Evolutionary conservation across 2,888 invertebrate genomes (phyloP).

Genomic region (Euplexia lucipara): DNA sequence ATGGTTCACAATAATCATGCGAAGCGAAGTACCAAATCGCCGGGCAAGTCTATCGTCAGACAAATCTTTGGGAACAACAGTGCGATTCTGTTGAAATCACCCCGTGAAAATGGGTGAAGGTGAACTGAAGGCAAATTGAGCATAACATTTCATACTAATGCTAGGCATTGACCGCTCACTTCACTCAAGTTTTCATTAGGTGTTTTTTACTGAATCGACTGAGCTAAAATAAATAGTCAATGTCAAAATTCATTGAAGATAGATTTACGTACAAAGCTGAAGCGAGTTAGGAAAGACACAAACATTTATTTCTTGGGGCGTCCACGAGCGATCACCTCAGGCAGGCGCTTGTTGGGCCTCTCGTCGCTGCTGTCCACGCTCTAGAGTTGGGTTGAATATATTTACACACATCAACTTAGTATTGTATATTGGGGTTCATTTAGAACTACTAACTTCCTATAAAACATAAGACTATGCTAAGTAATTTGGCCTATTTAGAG

Average conservation of each 20-base stretch:
- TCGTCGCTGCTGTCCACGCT: conserved; percentile 88
- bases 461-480: background rate
- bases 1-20: conserved; percentile 29
- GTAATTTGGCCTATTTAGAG: background rate
- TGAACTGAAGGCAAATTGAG: too few species aligned
- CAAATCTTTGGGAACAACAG: conserved; percentile 2
- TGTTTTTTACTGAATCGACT: too few species aligned
- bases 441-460: conserved; percentile 1
- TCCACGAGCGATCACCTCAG: conserved; percentile 85
- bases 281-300: conserved; percentile 71
- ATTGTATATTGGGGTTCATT: conserved; percentile 11
- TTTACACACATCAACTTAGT: conserved; percentile 67
- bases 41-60: conserved; percentile 24
- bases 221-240: too few species aligned
- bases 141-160: too few species aligned
- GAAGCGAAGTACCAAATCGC: conserved; percentile 21
- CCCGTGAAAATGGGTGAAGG: too few species aligned
- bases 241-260: too few species aligned
- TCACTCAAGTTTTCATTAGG: too few species aligned
- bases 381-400: conserved; percentile 70
- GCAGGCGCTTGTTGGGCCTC: conserved; percentile 82
- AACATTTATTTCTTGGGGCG: conserved; percentile 90
- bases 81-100: too few species aligned
- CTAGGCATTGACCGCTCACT: too few species aligned
- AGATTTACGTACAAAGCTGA: conserved; percentile 14